Evolutionary conservation across 2,113 vertebrate genomes (phyloP).

Genomic region (Pygoscelis antarcticus): DNA sequence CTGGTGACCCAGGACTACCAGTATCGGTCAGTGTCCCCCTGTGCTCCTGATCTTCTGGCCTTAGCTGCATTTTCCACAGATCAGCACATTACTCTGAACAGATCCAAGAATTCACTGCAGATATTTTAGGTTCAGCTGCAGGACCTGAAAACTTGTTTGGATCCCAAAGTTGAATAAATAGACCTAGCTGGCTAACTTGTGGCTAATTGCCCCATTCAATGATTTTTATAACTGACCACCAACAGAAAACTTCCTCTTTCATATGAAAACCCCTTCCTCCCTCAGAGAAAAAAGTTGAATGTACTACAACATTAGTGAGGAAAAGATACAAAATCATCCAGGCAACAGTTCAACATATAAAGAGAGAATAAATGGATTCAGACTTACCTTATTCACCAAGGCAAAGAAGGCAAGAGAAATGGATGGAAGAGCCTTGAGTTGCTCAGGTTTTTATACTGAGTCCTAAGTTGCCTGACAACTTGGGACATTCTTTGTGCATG

Average conservation of each 20-base stretch:
- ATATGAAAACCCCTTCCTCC: background rate
- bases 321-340: background rate
- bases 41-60: background rate
- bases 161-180: background rate
- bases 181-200: background rate
- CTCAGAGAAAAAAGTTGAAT: background rate
- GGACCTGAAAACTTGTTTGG: background rate
- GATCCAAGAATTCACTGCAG: background rate
- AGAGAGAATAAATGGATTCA: background rate
- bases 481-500: background rate
- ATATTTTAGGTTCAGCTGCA: background rate
- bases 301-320: background rate
- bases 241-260: background rate
- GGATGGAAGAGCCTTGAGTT: background rate
- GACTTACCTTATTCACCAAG: slow-evolving; percentile 2
- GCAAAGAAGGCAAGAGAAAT: background rate
- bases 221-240: background rate
- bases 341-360: background rate
- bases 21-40: background rate
- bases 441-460: slow-evolving; percentile 33
- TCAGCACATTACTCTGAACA: background rate
- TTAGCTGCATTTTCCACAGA: background rate
- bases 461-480: background rate
- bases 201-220: background rate
- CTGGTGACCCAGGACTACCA: background rate